These are phyloP conservation scores for Watsonalla cultraria DNA, from an alignment of 2,888 invertebrate genomes.

Conservation along the genomic window DNA sequence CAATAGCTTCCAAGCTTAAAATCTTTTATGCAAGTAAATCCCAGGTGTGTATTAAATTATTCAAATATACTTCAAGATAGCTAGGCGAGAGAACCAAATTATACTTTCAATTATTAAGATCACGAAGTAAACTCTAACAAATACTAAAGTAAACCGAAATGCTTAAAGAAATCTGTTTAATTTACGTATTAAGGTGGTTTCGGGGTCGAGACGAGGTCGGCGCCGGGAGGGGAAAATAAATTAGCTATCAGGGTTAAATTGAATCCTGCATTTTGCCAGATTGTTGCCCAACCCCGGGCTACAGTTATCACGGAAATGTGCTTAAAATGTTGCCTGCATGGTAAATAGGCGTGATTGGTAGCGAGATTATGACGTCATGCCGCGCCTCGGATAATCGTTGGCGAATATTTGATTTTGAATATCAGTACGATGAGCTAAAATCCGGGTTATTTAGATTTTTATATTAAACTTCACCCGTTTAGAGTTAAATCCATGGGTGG, in stretches of 20 bases:
- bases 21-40: not conserved
- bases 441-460: too few relatives aligned
- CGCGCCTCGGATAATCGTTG: not conserved
- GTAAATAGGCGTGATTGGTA: constrained; percentile 3
- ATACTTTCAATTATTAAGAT: not conserved
- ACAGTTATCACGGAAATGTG: constrained; percentile 33
- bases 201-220: constrained; percentile 7
- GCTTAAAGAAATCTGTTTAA: not conserved
- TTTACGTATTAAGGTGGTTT: not conserved
- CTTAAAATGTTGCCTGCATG: constrained; percentile 15
- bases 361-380: not conserved
- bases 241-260: constrained; percentile 71
- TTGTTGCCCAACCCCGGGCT: constrained; percentile 44
- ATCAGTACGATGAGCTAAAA: too few relatives aligned
- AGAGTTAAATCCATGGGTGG: too few relatives aligned
- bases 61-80: not conserved
- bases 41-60: not conserved
- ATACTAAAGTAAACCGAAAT: not conserved
- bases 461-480: too few relatives aligned
- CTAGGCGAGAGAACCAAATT: not conserved
- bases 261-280: constrained; percentile 61
- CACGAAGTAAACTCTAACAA: not conserved
- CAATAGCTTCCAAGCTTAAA: not conserved
- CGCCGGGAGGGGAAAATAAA: constrained; percentile 58
- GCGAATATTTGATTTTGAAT: too few relatives aligned